Evolutionary conservation across 1,140 invertebrate genomes (phyloP), one percentile per base, ranked within the genome.

Genomic region (Drosophila ananassae): DNA sequence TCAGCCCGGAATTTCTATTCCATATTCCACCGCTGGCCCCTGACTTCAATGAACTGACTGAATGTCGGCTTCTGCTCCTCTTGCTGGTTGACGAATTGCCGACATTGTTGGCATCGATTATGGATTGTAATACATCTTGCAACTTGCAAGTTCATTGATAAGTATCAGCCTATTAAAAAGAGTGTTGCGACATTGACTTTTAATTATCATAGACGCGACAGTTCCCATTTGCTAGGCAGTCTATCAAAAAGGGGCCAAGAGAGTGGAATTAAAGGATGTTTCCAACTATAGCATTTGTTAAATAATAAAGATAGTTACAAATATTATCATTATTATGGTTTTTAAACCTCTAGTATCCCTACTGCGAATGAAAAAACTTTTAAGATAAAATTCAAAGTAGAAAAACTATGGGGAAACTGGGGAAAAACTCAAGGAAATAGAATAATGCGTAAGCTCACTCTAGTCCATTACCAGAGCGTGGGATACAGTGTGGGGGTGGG

Each of bases 391-490:
- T 3, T 5, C n/a, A 47, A 48, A 10, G 0, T 52, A 7, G 7
- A 24, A 50, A 61, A 21, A 30, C 57, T 21, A 53, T 37, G 3
- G 34, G 47, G 62, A 60, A 41, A 59, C 55, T 46, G 44, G 13
- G 30, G n/a, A 53, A 58, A 51, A 32, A 55, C 46, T 37, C 54
- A 21, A 55, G 76, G 59, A 84, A 62, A 68, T 79, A 67, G 73
- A 75, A 67, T 69, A 78, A 82, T 85, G 81, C 81, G 83, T 87
- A 78, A 81, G 77, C 82, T 85, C 78, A 72, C 74, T 80, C 83
- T 82, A 89, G 82, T 85, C 82, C 83, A 85, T 85, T 85, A 87
- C 78, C 83, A 89, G 75, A 75, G 78, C 66, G 58, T 63, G 69
- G 74, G 61, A 67, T 37, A 22, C n/a, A 24, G 34, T 37, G 34